Evolutionary conservation across 2,888 invertebrate species (phyloP), one percentile per base, ranked within the genome.

Genomic region (Plebejus anna): DNA sequence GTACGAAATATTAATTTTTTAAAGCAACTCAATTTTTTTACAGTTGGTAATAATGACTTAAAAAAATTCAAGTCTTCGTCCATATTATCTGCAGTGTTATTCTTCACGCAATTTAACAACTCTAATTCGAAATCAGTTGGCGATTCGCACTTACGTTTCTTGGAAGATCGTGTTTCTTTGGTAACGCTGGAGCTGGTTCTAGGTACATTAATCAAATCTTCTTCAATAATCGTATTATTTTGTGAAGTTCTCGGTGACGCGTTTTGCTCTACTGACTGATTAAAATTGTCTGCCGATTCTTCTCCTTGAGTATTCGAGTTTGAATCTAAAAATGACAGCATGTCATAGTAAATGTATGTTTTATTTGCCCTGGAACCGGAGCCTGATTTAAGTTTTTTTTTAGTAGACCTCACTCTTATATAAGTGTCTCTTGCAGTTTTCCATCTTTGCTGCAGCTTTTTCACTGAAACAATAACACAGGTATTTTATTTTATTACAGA

Each of bases 31-130:
- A 80, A 80, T 80, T 80, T 81, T 81, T 80, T 79, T 28, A 80
- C 78, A 72, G 78, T 79, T 78, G 81, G 80, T 76, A 80, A 75
- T 78, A 81, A 78, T 75, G 80, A 81, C 71, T 80, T 78, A 78
- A 81, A 81, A 79, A 81, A 81, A 79, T 79, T 79, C 79, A 81
- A 81, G 78, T 79, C 81, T 80, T 81, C 80, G 78, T 80, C 80
- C 72, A 75, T 77, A 79, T 77, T 75, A 79, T 81, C 81, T 77
- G 75, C 78, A 79, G 75, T 80, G 80, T 79, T 81, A 71, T 81
- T 76, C 76, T 81, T 81, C 76, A 79, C 79, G 75, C 78, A 79
- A 76, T 81, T 77, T 77, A 81, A 80, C 78, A 81, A 80, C 76
- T 81, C 77, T 79, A 76, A 71, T 81, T 81, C 79, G 77, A 81